Evolutionary conservation across 2,113 vertebrate species (phyloP).

Genomic region (Cariama cristata): DNA sequence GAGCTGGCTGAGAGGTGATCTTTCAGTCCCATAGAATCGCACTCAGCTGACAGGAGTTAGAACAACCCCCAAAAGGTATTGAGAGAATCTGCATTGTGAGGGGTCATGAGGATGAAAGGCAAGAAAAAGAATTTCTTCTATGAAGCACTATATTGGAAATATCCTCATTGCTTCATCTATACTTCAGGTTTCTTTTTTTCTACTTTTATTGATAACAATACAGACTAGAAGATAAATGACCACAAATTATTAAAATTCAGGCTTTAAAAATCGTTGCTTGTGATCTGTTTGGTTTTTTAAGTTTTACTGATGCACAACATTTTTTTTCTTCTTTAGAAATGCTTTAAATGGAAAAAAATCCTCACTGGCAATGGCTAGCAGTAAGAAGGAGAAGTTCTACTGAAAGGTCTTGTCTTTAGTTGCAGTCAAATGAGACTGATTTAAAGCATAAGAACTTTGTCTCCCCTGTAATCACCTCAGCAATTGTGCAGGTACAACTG

Average conservation of each 20-base stretch:
- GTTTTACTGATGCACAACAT: neutral
- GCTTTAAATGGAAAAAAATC: neutral
- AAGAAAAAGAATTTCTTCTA: neutral
- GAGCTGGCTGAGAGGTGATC: neutral
- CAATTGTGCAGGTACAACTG: neutral
- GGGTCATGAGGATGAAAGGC: neutral
- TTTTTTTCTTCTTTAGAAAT: neutral
- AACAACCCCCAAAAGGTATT: neutral
- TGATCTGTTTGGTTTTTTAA: neutral
- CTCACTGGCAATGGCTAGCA: neutral
- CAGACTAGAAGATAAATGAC: neutral
- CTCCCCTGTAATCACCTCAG: neutral
- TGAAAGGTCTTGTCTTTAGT: neutral
- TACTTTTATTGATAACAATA: neutral
- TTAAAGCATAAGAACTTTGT: neutral
- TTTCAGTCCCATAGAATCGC: neutral
- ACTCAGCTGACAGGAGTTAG: neutral
- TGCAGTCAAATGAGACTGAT: neutral
- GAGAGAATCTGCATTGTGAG: neutral
- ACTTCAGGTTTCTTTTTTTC: neutral
- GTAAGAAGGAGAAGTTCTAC: neutral
- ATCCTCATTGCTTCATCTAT: neutral
- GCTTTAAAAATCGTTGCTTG: neutral
- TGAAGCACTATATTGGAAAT: neutral
- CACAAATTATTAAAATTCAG: neutral